These are phyloP conservation scores for Brevimyrus niger DNA, from an alignment of 2,113 vertebrate genomes.

Conservation along the genomic window DNA sequence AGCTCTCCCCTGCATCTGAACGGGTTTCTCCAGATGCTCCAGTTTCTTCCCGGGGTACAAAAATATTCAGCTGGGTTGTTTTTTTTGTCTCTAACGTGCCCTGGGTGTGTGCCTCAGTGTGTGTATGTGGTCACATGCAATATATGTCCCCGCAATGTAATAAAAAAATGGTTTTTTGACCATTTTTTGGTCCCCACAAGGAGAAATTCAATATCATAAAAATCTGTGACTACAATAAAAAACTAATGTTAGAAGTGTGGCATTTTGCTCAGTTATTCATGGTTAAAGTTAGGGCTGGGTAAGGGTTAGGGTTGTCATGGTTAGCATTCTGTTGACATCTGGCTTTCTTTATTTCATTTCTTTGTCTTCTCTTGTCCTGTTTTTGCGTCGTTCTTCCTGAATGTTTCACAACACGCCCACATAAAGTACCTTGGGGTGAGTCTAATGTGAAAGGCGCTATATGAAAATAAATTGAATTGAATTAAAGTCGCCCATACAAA, in stretches of 20 bases:
- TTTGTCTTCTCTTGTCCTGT: background rate
- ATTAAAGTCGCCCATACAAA: background rate
- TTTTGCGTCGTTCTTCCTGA: background rate
- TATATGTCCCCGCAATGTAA: background rate
- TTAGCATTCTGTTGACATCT: background rate
- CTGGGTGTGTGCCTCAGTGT: background rate
- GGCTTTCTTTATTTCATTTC: background rate
- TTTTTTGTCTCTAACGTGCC: background rate
- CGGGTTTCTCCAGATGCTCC: background rate
- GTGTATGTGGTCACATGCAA: background rate
- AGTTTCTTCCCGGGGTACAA: background rate
- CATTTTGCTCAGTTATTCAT: background rate
- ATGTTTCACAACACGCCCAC: background rate
- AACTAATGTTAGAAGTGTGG: background rate
- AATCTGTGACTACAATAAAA: background rate
- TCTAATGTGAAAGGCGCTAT: background rate
- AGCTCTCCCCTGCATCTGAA: background rate
- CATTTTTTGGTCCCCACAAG: background rate
- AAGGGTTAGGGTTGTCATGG: background rate
- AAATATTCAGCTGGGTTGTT: background rate
- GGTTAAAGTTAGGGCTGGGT: too few species aligned
- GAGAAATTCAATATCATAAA: background rate
- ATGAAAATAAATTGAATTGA: background rate
- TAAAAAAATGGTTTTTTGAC: background rate
- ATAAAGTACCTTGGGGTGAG: background rate